Evolutionary conservation across 2,113 vertebrate species (phyloP).

Genomic region (Oncorhynchus tshawytscha): DNA sequence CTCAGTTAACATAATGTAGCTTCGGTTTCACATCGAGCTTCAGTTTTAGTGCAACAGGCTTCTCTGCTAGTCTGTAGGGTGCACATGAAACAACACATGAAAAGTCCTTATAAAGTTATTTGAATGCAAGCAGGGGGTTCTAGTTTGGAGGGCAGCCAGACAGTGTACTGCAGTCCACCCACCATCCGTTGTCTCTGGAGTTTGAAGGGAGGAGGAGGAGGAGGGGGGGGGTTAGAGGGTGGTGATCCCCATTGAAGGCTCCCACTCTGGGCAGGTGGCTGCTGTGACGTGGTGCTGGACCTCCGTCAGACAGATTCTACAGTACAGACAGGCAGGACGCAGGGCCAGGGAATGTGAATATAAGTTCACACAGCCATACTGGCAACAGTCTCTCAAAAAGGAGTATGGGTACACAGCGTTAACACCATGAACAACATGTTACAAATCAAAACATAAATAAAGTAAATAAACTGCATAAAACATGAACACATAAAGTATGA

Average conservation of each 20-base stretch:
- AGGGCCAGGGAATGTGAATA: slow-evolving; percentile 39
- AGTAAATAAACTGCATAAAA: too few species aligned
- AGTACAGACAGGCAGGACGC: slow-evolving; percentile 43
- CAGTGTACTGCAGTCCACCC: slow-evolving; percentile 55
- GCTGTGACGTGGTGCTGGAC: slow-evolving; percentile 70
- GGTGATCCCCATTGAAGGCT: slow-evolving; percentile 80
- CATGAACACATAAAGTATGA: too few species aligned
- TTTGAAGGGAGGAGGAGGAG: slow-evolving; percentile 46
- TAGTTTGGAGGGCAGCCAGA: slow-evolving; percentile 20
- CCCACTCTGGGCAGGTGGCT: slow-evolving; percentile 79
- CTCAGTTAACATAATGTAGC: neutral
- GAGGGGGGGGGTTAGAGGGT: slow-evolving; percentile 71
- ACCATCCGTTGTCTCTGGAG: slow-evolving; percentile 72
- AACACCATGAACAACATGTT: neutral
- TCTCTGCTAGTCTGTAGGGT: neutral
- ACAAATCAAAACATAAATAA: neutral
- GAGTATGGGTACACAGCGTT: neutral
- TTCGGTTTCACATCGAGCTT: neutral
- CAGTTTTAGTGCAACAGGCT: neutral
- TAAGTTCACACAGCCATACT: neutral
- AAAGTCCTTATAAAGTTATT: neutral
- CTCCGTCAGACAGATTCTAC: slow-evolving; percentile 81
- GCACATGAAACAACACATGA: neutral
- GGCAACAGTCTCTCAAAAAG: neutral
- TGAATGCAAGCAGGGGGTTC: slow-evolving; percentile 25